Evolutionary conservation across 2,888 invertebrate species (phyloP), one percentile per base, ranked within the genome.

Genomic region (Portevinia maculata): DNA sequence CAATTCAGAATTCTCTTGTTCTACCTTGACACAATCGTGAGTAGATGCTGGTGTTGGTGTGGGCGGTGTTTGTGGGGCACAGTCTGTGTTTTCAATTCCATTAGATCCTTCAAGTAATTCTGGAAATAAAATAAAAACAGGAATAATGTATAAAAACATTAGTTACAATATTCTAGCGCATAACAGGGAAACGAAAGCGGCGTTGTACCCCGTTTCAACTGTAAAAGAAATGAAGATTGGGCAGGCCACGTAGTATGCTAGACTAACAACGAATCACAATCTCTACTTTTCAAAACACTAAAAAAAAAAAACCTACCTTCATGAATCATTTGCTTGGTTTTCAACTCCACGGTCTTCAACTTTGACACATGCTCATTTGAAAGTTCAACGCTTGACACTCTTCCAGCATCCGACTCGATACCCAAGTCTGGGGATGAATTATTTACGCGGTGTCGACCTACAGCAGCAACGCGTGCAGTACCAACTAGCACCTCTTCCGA

Each of bases 391-490:
- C 91, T 95, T 92, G 86, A 94, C 88, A 89, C 94, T 92, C 79
- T 94, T 93, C 86, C 93, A 39, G 93, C 93, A 88, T 97, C 97
- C 87, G 96, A 97, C 88, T 97, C 97, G 84, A 97, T 97, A n/a
- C 97, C 97, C 87, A 96, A 93, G 90, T 97, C 97, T 0, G 97
- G 97, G 0, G 97, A 97, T 0, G 94, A 92, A 85, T 92, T 93
- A 9, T 91, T 91, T 7, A 91, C 46, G 3, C 89, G 87, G 11
- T 87, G 87, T 3, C 84, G 84, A n/a, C 85, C 79, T 8, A 50
- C 83, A 39, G 79, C 17, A 34, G n/a, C 5, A n/a, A n/a, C n/a
- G 86, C 87, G 69, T 9, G 44, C 57, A 1, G 39, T 73, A 3
- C 30, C 87, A 13, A 85, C 62, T 1, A 88, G 87, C 34, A 91